Conservation (phyloP, 2,888 invertebrate species). For the Apeira syringaria region DNA sequence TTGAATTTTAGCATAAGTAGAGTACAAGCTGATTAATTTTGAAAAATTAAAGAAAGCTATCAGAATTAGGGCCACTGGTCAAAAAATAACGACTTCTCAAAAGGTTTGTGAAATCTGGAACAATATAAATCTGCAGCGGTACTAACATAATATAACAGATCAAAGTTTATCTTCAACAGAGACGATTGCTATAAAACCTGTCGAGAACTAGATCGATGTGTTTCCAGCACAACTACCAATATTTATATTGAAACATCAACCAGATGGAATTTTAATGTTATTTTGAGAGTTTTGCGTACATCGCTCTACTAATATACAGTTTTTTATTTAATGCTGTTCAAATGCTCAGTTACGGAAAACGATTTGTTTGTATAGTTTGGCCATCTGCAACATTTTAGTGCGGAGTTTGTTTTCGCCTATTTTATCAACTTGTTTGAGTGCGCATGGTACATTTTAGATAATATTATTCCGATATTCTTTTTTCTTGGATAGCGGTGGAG, state of each 20-base stretch:
- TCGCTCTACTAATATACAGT: not conserved
- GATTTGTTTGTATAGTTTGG: slow-evolving; percentile 6
- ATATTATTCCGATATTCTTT: no score
- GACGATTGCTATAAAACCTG: not conserved
- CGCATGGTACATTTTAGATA: no score
- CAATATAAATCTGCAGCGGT: no score
- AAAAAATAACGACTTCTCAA: no score
- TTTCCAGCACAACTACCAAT: not conserved
- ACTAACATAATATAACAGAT: no score
- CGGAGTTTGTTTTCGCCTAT: slow-evolving; percentile 8
- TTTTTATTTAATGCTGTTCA: not conserved
- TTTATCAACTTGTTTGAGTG: slow-evolving; percentile 2
- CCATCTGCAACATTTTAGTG: slow-evolving; percentile 9
- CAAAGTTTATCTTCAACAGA: not conserved
- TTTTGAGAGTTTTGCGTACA: slow-evolving; percentile 1
- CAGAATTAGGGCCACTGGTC: no score
- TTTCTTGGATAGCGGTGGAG: no score
- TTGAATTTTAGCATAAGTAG: no score
- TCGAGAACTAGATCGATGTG: not conserved
- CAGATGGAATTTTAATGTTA: slow-evolving; percentile 1
- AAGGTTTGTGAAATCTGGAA: no score
- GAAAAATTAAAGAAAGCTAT: no score
- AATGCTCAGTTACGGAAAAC: not conserved
- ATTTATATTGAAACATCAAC: not conserved
- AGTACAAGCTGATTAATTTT: no score